Percentiles rank a stretch among this genome's conserved stretches.
Evolutionary conservation across 1,140 invertebrate species (phyloP).

Genomic region (Chlorops oryzae): DNA sequence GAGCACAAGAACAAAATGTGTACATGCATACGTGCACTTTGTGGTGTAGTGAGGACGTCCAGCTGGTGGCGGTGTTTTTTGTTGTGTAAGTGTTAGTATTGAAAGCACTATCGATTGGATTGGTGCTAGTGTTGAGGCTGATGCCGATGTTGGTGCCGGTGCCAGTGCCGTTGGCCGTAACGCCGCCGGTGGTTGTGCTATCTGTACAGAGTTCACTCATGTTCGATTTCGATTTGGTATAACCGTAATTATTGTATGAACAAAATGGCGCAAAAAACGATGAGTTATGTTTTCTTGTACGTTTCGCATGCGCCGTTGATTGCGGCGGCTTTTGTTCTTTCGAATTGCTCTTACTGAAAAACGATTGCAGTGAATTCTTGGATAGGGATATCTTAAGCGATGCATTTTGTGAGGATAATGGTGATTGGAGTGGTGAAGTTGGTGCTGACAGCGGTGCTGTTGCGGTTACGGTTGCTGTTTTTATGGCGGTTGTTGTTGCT

Average conservation of each 20-base stretch:
- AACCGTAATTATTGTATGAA: too few species aligned
- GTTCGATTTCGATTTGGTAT: constrained; percentile 2
- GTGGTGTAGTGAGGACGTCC: constrained; percentile 32
- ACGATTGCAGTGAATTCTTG: too few species aligned
- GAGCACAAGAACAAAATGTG: constrained; percentile 26
- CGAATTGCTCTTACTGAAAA: too few species aligned
- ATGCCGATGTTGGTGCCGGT: background rate
- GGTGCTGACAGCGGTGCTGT: background rate
- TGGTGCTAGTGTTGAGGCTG: background rate
- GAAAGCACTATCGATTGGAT: too few species aligned
- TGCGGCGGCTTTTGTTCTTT: too few species aligned
- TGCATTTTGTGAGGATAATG: background rate
- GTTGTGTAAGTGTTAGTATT: background rate
- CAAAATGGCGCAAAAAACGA: too few species aligned
- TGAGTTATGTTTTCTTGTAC: too few species aligned
- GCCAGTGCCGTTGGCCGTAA: background rate
- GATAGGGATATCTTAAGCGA: background rate
- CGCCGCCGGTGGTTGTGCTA: constrained; percentile 2
- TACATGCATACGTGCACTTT: constrained; percentile 47
- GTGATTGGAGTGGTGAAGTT: constrained; percentile 1
- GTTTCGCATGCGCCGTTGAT: background rate
- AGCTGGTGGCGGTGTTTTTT: constrained; percentile 18
- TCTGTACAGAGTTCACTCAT: constrained; percentile 5
- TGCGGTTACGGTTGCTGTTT: background rate
- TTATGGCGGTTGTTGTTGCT: background rate